phyloP scores from a whole-genome alignment of 2,888 invertebrate species.

The Dryocosmus kuriphilus region DNA sequence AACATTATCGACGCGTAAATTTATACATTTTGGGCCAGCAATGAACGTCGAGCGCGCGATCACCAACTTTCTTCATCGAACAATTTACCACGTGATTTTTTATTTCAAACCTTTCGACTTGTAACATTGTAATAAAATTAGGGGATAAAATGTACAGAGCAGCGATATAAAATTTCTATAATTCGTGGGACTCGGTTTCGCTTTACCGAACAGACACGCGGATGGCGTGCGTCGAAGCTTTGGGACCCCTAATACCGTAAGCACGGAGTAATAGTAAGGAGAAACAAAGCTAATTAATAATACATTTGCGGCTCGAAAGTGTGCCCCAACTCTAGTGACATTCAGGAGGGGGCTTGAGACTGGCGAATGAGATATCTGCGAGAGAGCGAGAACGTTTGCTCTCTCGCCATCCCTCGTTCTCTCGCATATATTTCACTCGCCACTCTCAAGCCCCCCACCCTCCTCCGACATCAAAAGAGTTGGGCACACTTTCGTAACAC shows the following conservation, averaged over 20 bases:
- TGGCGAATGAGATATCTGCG: too few relatives aligned
- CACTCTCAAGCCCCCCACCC: too few relatives aligned
- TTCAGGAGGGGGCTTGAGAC: too few relatives aligned
- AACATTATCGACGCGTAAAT: conserved; percentile 23
- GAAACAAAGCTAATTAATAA: too few relatives aligned
- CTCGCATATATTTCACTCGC: too few relatives aligned
- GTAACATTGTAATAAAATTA: conserved; percentile 63
- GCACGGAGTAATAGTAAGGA: too few relatives aligned
- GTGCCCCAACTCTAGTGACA: too few relatives aligned
- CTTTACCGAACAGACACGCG: conserved; percentile 69
- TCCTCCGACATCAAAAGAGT: too few relatives aligned
- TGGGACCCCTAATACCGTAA: not conserved
- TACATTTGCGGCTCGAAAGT: too few relatives aligned
- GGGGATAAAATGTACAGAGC: conserved; percentile 76
- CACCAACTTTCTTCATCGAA: not conserved
- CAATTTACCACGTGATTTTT: conserved; percentile 43
- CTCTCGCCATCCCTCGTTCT: too few relatives aligned
- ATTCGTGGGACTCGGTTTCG: conserved; percentile 70
- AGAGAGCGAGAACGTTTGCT: too few relatives aligned
- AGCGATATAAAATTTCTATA: conserved; percentile 70
- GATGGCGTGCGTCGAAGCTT: conserved; percentile 32
- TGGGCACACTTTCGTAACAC: too few relatives aligned
- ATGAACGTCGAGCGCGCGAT: not conserved
- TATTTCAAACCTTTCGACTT: conserved; percentile 30
- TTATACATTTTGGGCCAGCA: not conserved